Evolutionary conservation across 2,797 vertebrate species (phyloP), one percentile per base, ranked within the genome.

Genomic region (Gallinago stenura): DNA sequence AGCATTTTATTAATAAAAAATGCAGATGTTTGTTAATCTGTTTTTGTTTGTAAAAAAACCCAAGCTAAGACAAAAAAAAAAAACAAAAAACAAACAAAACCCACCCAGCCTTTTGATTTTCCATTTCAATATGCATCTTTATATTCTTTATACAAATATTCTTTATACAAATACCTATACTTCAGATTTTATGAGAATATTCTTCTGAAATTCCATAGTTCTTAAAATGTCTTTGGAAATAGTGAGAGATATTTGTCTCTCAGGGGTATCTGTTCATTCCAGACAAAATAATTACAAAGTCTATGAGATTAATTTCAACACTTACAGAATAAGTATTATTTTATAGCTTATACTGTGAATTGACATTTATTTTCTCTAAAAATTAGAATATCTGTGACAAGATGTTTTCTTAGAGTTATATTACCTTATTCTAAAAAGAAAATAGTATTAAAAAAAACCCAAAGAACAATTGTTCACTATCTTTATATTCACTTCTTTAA

Each of bases 81-180:
- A 39, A 39, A 58, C 24, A 37, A 30, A 64, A 13, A 2, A 12
- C 2, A 14, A 76, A 76, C n/a, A 20, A 35, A 60, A 3, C 0
- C 1, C 1, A 1, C 7, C 21, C 7, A n/a, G 3, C 2, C 2
- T 77, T 93, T 56, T 66, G 35, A 35, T 10, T 60, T 9, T 50
- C 10, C 5, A 13, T 2, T 8, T 37, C 30, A 56, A 77, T 37
- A 33, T 3, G 2, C 4, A 12, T 11, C 4, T 24, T 54, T 35
- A 11, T 3, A 2, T 37, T 37, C 37, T 37, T 37, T 37, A 33
- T 17, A 43, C 30, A 65, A 56, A 77, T 37, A 2, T 37, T 37
- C 37, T 37, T 37, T 37, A 33, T 17, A 43, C 30, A 65, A 70
- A 31, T 65, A 72, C 10, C 8, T 8, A 13, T 33, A 4, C 39